Evolutionary conservation across 2,888 invertebrate species (phyloP).

Genomic region (Oligia fasciuncula): DNA sequence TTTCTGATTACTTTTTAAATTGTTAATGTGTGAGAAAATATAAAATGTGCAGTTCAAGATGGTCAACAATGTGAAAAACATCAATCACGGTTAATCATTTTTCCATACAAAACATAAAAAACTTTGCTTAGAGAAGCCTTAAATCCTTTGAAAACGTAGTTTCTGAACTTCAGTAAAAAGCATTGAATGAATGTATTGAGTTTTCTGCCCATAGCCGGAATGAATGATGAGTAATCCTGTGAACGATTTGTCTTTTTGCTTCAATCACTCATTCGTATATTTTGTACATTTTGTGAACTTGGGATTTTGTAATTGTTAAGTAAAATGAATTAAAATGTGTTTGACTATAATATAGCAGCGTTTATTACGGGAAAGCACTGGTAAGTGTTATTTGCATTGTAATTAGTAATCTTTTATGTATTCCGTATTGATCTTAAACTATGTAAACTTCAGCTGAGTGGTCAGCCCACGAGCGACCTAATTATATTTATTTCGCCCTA

Average conservation of each 20-base stretch:
- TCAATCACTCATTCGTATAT: conserved; percentile 38
- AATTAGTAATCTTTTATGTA: background rate
- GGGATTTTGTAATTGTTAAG: conserved; percentile 15
- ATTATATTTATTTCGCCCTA: conserved; percentile 42
- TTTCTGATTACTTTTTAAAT: background rate
- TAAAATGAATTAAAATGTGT: conserved; percentile 59
- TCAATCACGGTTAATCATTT: background rate
- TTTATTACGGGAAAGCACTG: conserved; percentile 48
- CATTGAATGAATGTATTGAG: conserved; percentile 36
- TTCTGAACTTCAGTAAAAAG: conserved; percentile 19
- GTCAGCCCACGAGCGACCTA: conserved; percentile 62
- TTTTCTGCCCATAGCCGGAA: conserved; percentile 30
- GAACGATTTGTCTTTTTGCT: conserved; percentile 31
- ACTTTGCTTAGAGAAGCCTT: too few species aligned
- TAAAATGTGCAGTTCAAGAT: background rate
- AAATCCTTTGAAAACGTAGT: background rate
- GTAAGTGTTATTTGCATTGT: conserved; percentile 59
- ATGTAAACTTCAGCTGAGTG: conserved; percentile 51
- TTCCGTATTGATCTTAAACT: conserved; percentile 28
- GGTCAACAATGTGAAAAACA: background rate
- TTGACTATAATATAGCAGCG: conserved; percentile 26
- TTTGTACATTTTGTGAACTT: conserved; percentile 53
- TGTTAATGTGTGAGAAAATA: background rate
- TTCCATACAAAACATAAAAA: background rate
- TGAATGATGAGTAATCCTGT: conserved; percentile 64